Base-by-base conservation (phyloP, 2,797 vertebrate species). In the Hozukius guyotensis region DNA sequence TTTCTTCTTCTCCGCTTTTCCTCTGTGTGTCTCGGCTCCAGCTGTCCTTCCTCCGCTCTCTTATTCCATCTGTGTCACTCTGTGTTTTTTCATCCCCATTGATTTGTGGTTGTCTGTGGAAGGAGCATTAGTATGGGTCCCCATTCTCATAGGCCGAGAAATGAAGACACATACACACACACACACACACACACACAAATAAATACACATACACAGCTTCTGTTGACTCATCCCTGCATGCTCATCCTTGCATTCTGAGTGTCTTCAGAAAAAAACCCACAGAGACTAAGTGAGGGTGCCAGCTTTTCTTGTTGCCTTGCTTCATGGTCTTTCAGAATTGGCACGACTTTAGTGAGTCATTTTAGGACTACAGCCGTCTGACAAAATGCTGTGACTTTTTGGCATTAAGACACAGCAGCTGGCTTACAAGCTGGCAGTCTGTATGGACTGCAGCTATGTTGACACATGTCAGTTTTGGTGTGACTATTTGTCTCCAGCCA, bases 191-290 rank as follows among this genome's bases (percentile, higher is more conserved):
- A 66, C 64, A 59, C 32, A 61, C n/a, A n/a, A n/a, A n/a, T n/a
- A n/a, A n/a, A n/a, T n/a, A n/a, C 55, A 65, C 78, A 83, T 62
- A 78, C 80, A 71, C 13, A 66, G 79, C 71, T 82, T 89, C 70
- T 80, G 79, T 90, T 90, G 89, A 92, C 74, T 92, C 85, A 89
- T 89, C 78, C 65, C 27, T 86, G 72, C 80, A n/a, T 59, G 46
- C 34, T 84, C 75, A 72, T 87, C 20, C 71, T 62, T 78, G 82
- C 75, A 83, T 91, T 90, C 73, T 78, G 74, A 89, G 68, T 70
- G 70, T 62, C 69, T 82, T 72, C 55, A 80, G 36, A 70, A 76
- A 82, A 16, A n/a, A 89, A 72, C 29, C 49, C 66, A 65, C 70
- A 65, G 67, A 83, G 69, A 68, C 88, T 65, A 75, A 79, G 57